A percentile compares a stretch with the other conserved stretches of the same genome.
phyloP scores from a whole-genome alignment of 1,140 invertebrate genomes.

The Bombus waltoni region DNA sequence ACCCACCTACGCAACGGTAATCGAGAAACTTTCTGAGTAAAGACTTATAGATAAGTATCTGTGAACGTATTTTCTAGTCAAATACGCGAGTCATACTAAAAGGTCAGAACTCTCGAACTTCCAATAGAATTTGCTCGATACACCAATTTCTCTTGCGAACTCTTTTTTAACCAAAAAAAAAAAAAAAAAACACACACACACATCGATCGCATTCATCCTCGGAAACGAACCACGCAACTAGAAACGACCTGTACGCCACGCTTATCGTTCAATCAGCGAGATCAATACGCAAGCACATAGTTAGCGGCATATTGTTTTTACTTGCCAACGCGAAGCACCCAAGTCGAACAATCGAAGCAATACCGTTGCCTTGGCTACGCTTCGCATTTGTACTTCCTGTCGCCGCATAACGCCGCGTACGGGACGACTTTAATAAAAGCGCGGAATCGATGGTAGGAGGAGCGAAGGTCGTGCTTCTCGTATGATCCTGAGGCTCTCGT shows the following conservation, averaged over 20 bases:
- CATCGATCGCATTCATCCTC: not conserved
- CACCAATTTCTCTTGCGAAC: too few relatives aligned
- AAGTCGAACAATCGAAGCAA: conserved; percentile 39
- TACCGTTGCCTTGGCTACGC: conserved; percentile 24
- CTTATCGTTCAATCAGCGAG: conserved; percentile 11
- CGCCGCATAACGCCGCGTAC: not conserved
- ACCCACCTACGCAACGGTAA: not conserved
- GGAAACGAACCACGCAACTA: not conserved
- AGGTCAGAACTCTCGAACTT: too few relatives aligned
- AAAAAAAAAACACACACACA: too few relatives aligned
- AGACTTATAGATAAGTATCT: not conserved
- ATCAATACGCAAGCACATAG: conserved; percentile 25
- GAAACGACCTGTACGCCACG: not conserved
- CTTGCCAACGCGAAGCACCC: not conserved
- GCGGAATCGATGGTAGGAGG: conserved; percentile 17
- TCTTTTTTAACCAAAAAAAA: too few relatives aligned
- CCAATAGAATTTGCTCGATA: too few relatives aligned
- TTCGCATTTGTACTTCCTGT: conserved; percentile 24
- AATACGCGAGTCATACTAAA: too few relatives aligned
- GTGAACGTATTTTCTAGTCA: not conserved
- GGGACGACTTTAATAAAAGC: conserved; percentile 7
- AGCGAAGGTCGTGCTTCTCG: not conserved
- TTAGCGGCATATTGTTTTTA: not conserved
- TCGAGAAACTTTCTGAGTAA: not conserved
- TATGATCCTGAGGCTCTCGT: not conserved